Percentiles rank a stretch among this genome's conserved stretches.
These are phyloP conservation scores for Scaptomyza tumidula DNA, from an alignment of 2,888 invertebrate genomes.

Conservation along the genomic window DNA sequence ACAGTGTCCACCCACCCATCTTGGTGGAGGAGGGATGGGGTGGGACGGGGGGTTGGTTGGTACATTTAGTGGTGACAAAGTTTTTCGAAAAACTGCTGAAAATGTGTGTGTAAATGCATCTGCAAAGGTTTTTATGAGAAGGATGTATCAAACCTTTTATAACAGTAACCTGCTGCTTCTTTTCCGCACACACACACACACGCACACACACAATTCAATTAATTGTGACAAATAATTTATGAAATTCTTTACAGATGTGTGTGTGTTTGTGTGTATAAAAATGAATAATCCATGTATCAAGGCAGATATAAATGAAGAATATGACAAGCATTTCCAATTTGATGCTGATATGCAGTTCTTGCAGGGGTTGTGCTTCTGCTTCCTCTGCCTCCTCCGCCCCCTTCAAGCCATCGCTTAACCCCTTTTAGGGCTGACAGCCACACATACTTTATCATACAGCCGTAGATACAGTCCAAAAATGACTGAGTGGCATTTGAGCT, in stretches of 20 bases:
- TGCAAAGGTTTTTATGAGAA: slow-evolving; percentile 22
- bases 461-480: slow-evolving; percentile 4
- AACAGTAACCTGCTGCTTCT: slow-evolving; percentile 45
- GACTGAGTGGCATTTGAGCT: slow-evolving; percentile 70
- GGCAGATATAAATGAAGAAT: slow-evolving; percentile 81
- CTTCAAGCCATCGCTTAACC: slow-evolving; percentile 51
- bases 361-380: slow-evolving; percentile 40
- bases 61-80: slow-evolving; percentile 71
- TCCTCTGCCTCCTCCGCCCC: slow-evolving; percentile 2
- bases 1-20: too few species aligned
- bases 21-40: slow-evolving; percentile 1
- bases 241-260: slow-evolving; percentile 59
- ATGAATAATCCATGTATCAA: slow-evolving; percentile 70
- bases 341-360: slow-evolving; percentile 25
- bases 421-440: slow-evolving; percentile 57
- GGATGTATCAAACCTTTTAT: slow-evolving; percentile 10
- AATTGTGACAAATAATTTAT: slow-evolving; percentile 82
- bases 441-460: neutral
- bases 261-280: slow-evolving; percentile 33
- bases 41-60: neutral
- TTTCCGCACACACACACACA: slow-evolving; percentile 66
- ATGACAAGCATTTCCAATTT: slow-evolving; percentile 85
- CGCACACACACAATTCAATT: slow-evolving; percentile 82
- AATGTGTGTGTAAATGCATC: slow-evolving; percentile 48
- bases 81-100: slow-evolving; percentile 61